Conservation (phyloP, 2,113 vertebrate species). For the Pelecanus crispus region DNA sequence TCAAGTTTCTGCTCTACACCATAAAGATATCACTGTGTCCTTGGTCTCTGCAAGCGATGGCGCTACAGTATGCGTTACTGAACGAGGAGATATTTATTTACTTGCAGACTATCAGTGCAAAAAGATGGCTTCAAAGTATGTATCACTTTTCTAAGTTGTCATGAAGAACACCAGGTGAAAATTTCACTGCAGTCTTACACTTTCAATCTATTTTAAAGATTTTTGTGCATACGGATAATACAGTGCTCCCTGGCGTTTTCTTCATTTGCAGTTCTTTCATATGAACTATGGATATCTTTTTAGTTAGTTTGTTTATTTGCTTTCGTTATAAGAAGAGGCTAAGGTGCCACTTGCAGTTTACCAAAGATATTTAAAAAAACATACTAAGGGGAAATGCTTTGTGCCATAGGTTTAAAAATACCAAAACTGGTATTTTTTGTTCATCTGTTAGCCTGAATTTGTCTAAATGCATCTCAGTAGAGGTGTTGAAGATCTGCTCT, state of each 20-base stretch:
- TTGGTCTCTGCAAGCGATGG: conserved; percentile 90
- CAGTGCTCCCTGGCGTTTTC: neutral
- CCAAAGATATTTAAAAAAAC: neutral
- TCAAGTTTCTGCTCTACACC: conserved; percentile 92
- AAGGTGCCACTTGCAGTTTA: neutral
- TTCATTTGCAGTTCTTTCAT: neutral
- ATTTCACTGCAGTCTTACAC: neutral
- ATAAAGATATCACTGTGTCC: conserved; percentile 85
- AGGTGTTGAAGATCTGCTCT: neutral
- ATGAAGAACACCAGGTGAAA: neutral
- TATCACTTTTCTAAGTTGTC: neutral
- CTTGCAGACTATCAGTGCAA: conserved; percentile 95
- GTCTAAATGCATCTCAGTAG: neutral
- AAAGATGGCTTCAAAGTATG: conserved; percentile 94
- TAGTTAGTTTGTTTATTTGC: neutral
- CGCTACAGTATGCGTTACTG: conserved; percentile 90
- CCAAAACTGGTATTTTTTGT: neutral
- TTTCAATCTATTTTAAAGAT: neutral
- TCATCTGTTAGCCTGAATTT: neutral
- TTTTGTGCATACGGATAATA: neutral
- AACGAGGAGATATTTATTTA: conserved; percentile 92
- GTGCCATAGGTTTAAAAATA: neutral
- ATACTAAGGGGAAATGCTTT: neutral
- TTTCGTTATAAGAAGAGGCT: neutral
- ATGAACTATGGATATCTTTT: rapidly evolving